phyloP scores from a whole-genome alignment of 2,113 vertebrate species.

The Diglossa brunneiventris region DNA sequence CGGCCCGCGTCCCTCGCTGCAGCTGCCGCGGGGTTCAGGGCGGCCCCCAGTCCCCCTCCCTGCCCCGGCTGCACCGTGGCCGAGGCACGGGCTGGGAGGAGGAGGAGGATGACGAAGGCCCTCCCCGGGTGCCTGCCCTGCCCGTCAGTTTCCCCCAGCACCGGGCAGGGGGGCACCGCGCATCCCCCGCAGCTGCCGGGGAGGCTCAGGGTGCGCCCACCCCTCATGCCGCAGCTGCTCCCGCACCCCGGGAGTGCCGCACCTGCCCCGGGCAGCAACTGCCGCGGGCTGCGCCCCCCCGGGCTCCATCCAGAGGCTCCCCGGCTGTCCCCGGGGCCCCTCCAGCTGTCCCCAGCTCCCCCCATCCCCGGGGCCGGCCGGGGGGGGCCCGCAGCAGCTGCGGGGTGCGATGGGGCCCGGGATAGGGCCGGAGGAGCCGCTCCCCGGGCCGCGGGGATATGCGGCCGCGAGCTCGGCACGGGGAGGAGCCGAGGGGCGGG shows the following conservation, averaged over 20 bases:
- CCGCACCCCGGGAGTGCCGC: not conserved
- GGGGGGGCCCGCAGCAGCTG: not conserved
- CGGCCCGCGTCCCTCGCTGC: not conserved
- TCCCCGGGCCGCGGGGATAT: not conserved
- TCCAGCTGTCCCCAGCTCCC: not conserved
- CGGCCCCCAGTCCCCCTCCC: not conserved
- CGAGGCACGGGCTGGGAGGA: not conserved
- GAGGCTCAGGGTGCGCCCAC: not conserved
- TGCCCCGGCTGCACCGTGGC: not conserved
- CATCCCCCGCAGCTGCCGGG: not conserved
- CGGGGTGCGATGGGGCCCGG: not conserved
- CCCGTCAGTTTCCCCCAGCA: not conserved
- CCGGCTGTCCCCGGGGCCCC: not conserved
- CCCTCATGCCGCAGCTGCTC: not conserved
- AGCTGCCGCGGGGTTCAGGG: not conserved
- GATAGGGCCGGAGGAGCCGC: not conserved
- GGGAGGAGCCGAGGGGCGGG: not conserved
- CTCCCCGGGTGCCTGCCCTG: not conserved
- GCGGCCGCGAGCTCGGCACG: not conserved
- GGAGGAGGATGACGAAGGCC: not conserved
- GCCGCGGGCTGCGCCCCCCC: not conserved
- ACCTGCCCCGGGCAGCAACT: not conserved
- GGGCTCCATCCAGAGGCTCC: too few species aligned
- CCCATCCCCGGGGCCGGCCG: not conserved
- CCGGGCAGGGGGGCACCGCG: too few species aligned